Evolutionary conservation across 2,888 invertebrate species (phyloP).

Genomic region (Sinotaia quadrata): DNA sequence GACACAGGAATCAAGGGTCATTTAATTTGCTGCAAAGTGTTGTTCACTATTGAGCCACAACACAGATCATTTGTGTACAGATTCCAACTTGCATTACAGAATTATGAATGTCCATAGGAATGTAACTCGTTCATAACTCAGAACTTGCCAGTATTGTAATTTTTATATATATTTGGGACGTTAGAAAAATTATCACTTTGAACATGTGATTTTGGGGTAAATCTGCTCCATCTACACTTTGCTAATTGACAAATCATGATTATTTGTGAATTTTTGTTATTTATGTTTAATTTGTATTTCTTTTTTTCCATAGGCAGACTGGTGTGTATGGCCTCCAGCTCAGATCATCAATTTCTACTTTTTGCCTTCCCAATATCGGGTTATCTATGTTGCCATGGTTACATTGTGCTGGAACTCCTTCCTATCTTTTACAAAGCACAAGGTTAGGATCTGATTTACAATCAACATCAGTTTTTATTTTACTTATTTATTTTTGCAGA

Average conservation of each 20-base stretch:
- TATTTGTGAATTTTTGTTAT: not conserved
- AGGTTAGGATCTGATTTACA: too few species aligned
- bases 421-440: constrained; percentile 83
- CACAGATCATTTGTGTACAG: too few species aligned
- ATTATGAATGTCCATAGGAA: too few species aligned
- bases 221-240: not conserved
- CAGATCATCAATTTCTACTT: constrained; percentile 92
- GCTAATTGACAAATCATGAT: not conserved
- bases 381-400: constrained; percentile 87
- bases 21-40: too few species aligned
- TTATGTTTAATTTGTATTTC: too few species aligned
- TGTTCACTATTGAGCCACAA: too few species aligned
- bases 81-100: too few species aligned
- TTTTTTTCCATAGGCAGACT: constrained; percentile 81
- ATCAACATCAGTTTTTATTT: too few species aligned
- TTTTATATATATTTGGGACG: not conserved
- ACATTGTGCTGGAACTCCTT: constrained; percentile 91
- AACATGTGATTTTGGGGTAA: not conserved
- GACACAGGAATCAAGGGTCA: too few species aligned
- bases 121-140: too few species aligned
- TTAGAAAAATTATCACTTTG: not conserved
- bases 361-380: constrained; percentile 85
- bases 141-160: too few species aligned
- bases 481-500: too few species aligned
- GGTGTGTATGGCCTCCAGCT: constrained; percentile 90